phyloP scores from a whole-genome alignment of 2,113 vertebrate genomes.

The Trachemys scripta region DNA sequence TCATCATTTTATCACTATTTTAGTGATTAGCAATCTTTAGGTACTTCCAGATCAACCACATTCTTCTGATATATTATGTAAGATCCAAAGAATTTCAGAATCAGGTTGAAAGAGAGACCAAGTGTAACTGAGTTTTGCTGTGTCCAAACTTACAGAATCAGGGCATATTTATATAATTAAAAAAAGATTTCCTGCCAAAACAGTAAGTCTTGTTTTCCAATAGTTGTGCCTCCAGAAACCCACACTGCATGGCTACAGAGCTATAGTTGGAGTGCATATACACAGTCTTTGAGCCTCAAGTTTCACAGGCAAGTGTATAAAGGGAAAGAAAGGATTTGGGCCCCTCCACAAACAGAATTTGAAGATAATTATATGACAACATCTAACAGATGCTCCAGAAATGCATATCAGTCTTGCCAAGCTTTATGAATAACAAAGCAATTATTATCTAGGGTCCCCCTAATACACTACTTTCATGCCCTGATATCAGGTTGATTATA shows the following conservation, averaged over 20 bases:
- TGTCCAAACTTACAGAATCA: neutral
- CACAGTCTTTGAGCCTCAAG: neutral
- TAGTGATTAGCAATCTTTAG: neutral
- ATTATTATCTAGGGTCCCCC: neutral
- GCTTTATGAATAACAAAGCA: neutral
- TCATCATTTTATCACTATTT: too few species aligned
- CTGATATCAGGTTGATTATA: neutral
- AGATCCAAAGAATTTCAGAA: neutral
- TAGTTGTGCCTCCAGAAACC: neutral
- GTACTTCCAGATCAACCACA: neutral
- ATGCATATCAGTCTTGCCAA: neutral
- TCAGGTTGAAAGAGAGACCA: neutral
- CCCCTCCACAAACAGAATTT: neutral
- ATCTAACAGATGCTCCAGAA: neutral
- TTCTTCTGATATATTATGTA: neutral
- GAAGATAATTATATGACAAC: neutral
- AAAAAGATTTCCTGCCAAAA: neutral
- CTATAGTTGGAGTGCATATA: neutral
- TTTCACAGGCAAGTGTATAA: neutral
- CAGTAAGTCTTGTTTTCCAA: neutral
- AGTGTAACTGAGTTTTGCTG: neutral
- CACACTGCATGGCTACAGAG: neutral
- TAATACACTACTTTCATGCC: neutral
- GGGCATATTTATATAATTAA: neutral
- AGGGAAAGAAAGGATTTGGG: neutral